Evolutionary conservation across 1,140 invertebrate genomes (phyloP).

Genomic region (Pygmarrhopalites habei): DNA sequence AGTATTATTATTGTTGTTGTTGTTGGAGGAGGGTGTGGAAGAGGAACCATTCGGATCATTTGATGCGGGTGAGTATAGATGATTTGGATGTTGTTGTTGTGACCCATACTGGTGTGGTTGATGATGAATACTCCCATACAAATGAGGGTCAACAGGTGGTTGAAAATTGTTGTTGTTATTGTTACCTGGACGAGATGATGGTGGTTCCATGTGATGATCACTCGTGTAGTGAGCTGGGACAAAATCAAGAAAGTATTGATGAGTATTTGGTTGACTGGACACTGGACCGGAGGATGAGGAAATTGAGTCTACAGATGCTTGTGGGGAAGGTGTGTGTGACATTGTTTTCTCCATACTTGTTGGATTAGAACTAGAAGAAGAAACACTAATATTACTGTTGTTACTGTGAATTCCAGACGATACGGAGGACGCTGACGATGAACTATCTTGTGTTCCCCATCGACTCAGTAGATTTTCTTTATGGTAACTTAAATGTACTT

Average conservation of each 20-base stretch:
- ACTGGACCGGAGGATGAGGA: background rate
- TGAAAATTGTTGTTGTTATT: too few relatives aligned
- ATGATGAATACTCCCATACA: slow-evolving; percentile 11
- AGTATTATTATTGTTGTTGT: slow-evolving; percentile 3
- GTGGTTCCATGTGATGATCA: slow-evolving; percentile 20
- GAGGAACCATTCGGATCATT: background rate
- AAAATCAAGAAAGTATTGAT: slow-evolving; percentile 10
- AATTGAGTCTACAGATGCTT: background rate
- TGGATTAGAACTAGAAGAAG: background rate
- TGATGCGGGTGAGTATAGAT: slow-evolving; percentile 6
- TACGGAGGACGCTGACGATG: background rate
- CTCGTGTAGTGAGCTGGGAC: slow-evolving; percentile 17
- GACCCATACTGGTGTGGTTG: slow-evolving; percentile 10
- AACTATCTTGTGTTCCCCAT: slow-evolving; percentile 56
- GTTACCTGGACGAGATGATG: background rate
- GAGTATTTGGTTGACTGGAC: slow-evolving; percentile 8
- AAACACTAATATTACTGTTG: background rate
- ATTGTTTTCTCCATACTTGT: background rate
- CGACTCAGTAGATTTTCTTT: slow-evolving; percentile 65
- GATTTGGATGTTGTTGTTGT: background rate
- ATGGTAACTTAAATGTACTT: slow-evolving; percentile 70
- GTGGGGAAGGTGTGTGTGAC: background rate
- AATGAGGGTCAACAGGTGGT: slow-evolving; percentile 30
- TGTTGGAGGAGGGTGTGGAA: background rate
- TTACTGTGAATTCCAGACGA: slow-evolving; percentile 34